Conservation (phyloP, 2,113 vertebrate genomes). For the Esox niger region DNA sequence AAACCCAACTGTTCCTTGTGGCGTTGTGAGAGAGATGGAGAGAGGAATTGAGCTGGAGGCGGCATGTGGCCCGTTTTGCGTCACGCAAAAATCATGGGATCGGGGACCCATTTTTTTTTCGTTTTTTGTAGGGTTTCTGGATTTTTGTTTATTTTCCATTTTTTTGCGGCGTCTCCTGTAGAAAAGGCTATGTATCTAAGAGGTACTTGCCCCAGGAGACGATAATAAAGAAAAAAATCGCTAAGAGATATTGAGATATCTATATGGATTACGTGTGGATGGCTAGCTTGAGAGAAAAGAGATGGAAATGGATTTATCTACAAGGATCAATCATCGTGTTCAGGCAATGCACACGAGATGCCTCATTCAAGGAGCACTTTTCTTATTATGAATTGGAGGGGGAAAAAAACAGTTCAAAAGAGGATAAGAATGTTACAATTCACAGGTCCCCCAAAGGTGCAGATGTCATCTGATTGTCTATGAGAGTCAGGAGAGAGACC, state of each 20-base stretch:
- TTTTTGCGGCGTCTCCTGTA: conserved; percentile 68
- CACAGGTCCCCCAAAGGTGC: conserved; percentile 41
- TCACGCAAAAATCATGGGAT: no score
- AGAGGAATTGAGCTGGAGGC: not conserved
- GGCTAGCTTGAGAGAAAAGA: conserved; percentile 61
- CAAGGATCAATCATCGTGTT: conserved; percentile 76
- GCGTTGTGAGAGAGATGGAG: conserved; percentile 13
- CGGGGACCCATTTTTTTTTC: conserved; percentile 42
- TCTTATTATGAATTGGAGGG: conserved; percentile 61
- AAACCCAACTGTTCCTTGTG: conserved; percentile 41
- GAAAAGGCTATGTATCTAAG: conserved; percentile 66
- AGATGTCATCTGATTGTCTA: conserved; percentile 41
- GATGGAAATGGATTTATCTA: conserved; percentile 67
- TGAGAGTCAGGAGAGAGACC: conserved; percentile 37
- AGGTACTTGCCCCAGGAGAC: conserved; percentile 74
- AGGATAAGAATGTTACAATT: conserved; percentile 54
- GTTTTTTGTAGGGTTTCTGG: conserved; percentile 36
- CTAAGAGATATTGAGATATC: conserved; percentile 64
- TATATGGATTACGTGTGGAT: conserved; percentile 73
- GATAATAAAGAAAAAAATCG: conserved; percentile 71
- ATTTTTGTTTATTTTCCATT: conserved; percentile 9
- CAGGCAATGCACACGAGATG: conserved; percentile 56
- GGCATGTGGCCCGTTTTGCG: conserved; percentile 12
- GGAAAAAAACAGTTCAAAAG: conserved; percentile 30
- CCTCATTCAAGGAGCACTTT: conserved; percentile 76